Evolutionary conservation across 2,113 vertebrate genomes (phyloP), one percentile per base, ranked within the genome.

Genomic region (Rhizomys pruinosus): DNA sequence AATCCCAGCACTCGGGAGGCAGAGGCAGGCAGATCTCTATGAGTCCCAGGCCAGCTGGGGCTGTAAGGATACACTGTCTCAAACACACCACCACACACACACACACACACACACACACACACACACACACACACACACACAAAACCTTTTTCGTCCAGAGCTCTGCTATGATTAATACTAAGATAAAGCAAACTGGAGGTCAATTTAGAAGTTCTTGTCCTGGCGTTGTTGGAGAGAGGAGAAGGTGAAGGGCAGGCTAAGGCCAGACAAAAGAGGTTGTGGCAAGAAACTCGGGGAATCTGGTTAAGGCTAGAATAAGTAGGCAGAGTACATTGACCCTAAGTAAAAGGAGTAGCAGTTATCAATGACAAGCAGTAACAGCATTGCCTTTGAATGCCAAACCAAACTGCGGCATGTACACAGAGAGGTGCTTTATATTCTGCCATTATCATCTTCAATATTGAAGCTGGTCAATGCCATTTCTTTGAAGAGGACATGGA

Each of bases 191-290:
- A 81, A 10, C 34, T 85, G 37, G 73, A 39, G 57, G 78, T 59
- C 76, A 87, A 89, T 39, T 80, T 91, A 86, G 71, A 81, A 93
- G 80, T 63, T 19, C 76, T 63, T 89, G 84, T 77, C 47, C 79
- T 59, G n/a, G 27, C 42, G 34, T 82, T 71, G 44, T 63, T 64
- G n/a, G 55, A 87, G 47, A 82, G 61, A 87, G 78, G 47, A 69
- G 87, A 94, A 68, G 34, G 81, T 59, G 72, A 89, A 64, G 25
- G 44, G 39, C 1, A 34, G 42, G 42, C 63, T 39, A 85, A 91
- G 69, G 25, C 12, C 85, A 16, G 63, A 47, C 27, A 74, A 32
- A 27, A 17, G 59, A 57, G 90, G 20, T 42, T 59, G 39, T 87
- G 34, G n/a, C 52, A 78, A 92, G 73, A 32, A 20, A 55, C 22